These are phyloP conservation scores for Plecturocebus donacophilus DNA, from an alignment of 2,113 vertebrate genomes.

Conservation along the genomic window DNA sequence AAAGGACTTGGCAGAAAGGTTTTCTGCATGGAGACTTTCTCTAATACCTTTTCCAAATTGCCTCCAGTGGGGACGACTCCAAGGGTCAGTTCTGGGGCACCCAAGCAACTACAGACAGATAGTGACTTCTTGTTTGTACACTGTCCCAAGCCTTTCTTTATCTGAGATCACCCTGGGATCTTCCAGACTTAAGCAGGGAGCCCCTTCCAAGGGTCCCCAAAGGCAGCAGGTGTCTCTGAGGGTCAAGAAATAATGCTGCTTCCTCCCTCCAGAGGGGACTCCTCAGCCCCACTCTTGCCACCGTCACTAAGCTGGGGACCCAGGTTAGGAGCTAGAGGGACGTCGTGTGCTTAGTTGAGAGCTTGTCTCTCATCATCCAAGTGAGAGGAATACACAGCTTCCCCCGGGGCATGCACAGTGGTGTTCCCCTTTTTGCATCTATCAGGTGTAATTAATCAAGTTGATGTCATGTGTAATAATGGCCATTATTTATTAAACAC, in stretches of 20 bases:
- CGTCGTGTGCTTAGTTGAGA: neutral
- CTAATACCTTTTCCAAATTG: conserved; percentile 71
- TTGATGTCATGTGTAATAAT: neutral
- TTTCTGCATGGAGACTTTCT: conserved; percentile 58
- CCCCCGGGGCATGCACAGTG: neutral
- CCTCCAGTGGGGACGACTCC: neutral
- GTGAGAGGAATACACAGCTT: neutral
- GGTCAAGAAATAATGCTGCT: neutral
- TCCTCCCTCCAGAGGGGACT: neutral
- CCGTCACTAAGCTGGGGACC: neutral
- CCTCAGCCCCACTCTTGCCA: neutral
- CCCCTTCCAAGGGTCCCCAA: neutral
- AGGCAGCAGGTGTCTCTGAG: neutral
- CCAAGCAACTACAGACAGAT: neutral
- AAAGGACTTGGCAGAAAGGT: conserved; percentile 75
- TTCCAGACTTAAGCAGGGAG: neutral
- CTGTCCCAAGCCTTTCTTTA: neutral
- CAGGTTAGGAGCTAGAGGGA: neutral
- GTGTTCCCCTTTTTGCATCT: neutral
- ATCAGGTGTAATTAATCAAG: neutral
- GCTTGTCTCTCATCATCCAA: neutral
- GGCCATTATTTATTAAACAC: neutral
- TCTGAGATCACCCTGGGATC: neutral
- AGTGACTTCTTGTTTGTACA: neutral
- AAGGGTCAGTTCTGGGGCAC: conserved; percentile 23